A percentile compares a stretch with the other conserved stretches of the same genome.
Evolutionary conservation across 2,888 invertebrate genomes (phyloP).

Genomic region (Pyrrhosoma nymphula): DNA sequence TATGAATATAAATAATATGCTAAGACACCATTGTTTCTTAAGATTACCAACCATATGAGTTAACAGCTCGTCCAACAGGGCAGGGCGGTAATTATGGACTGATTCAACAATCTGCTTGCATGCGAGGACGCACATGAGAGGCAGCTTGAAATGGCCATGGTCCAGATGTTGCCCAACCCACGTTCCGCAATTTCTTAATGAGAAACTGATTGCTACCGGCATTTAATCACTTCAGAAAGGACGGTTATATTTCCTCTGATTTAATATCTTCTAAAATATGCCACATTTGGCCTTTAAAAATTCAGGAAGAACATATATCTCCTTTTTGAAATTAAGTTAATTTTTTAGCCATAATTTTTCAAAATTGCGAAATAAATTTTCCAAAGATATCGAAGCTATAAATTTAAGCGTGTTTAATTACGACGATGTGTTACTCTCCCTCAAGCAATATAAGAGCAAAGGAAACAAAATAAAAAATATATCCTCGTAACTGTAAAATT

Average conservation of each 20-base stretch:
- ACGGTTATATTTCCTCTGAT: not conserved
- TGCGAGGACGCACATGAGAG: not conserved
- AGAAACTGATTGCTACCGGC: conserved; percentile 20
- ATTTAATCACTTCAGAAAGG: not conserved
- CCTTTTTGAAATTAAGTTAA: not conserved
- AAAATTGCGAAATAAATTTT: not conserved
- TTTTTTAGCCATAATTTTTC: not conserved
- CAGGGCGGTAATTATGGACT: not conserved
- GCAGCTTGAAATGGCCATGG: not conserved
- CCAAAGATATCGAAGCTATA: not conserved
- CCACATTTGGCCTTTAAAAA: not conserved
- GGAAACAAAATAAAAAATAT: no score
- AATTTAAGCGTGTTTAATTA: no score
- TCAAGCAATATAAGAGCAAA: no score
- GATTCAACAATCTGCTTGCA: not conserved
- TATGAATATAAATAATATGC: no score
- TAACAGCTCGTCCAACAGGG: not conserved
- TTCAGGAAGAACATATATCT: not conserved
- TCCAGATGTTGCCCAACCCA: conserved; percentile 45
- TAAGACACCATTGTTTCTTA: no score
- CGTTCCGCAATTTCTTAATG: not conserved
- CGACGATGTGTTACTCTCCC: no score
- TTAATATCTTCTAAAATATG: not conserved
- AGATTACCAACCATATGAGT: no score
- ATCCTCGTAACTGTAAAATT: no score